Conservation (phyloP, 2,797 vertebrate genomes). For the Xenops minutus region DNA sequence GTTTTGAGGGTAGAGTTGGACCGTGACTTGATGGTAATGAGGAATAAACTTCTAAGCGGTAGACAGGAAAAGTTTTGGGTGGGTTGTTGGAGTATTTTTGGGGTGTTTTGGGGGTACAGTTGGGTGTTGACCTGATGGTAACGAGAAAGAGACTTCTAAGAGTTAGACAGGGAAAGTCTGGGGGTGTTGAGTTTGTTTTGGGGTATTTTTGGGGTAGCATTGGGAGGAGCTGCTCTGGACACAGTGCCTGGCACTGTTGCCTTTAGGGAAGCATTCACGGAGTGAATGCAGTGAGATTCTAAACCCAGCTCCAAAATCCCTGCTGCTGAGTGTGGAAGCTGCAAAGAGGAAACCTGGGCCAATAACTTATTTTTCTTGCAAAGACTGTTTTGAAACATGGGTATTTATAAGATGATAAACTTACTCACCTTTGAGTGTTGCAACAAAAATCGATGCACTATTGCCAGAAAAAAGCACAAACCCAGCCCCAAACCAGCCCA, state of each 20-base stretch:
- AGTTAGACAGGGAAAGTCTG: neutral
- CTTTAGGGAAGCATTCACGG: neutral
- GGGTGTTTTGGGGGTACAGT: too few species aligned
- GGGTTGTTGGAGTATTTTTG: too few species aligned
- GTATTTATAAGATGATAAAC: neutral
- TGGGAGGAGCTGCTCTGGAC: neutral
- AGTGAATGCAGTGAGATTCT: neutral
- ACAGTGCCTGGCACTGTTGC: accelerated
- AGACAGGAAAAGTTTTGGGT: too few species aligned
- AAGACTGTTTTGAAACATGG: neutral
- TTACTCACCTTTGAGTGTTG: neutral
- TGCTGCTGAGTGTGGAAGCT: too few species aligned
- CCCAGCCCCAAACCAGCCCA: neutral
- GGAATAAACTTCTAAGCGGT: too few species aligned
- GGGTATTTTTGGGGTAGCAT: neutral
- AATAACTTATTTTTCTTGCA: neutral
- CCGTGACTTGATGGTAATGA: too few species aligned
- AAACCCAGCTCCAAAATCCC: neutral
- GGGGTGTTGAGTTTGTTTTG: too few species aligned
- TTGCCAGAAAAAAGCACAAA: neutral
- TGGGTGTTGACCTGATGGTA: neutral
- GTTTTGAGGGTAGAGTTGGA: too few species aligned
- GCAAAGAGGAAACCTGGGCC: neutral
- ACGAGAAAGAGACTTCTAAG: neutral
- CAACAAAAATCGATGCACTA: neutral